Base-by-base conservation (phyloP, 1,140 invertebrate genomes). In the Nautilus pompilius region DNA sequence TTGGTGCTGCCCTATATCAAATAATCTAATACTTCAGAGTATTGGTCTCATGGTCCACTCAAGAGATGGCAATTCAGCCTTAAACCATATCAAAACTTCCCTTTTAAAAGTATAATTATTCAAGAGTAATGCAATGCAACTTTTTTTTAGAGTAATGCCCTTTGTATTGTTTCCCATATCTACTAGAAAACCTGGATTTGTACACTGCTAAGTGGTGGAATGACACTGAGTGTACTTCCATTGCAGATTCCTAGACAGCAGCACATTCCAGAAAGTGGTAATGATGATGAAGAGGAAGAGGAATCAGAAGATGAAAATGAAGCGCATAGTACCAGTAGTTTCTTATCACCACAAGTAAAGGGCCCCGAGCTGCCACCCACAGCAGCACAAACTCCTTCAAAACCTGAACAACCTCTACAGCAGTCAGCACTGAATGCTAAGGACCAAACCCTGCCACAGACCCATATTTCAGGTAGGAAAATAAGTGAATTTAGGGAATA, bases 271-370 rank as follows among this genome's bases (percentile, higher is more conserved):
- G 62, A 65, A 45, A 60, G 54, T 32, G 69, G 70, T 15, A 65
- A 69, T 26, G 67, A 67, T n/a, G 66, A 66, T 34, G 58, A 63
- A 64, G 65, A 68, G 53, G 67, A 78, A 56, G 69, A 67, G 41
- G 63, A 69, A 24, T 71, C 71, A 5, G 64, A 72, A 32, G 62
- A 60, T 36, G 63, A 72, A 65, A 45, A 36, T 8, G 62, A 41
- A 57, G 61, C 54, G 55, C 49, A 64, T 49, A 49, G 51, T 24
- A 41, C 29, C 36, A 49, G n/a, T n/a, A n/a, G n/a, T n/a, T n/a
- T n/a, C n/a, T n/a, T n/a, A n/a, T n/a, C n/a, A n/a, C n/a, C n/a
- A n/a, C n/a, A 45, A 60, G 33, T 62, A 49, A 57, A 53, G 46
- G 36, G 34, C 56, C 48, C 62, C 15, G 53, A 60, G 46, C 49